A percentile compares a stretch with the other conserved stretches of the same genome.
Conservation (phyloP, 2,888 invertebrate species). For the Strigamia transsilvanica region DNA sequence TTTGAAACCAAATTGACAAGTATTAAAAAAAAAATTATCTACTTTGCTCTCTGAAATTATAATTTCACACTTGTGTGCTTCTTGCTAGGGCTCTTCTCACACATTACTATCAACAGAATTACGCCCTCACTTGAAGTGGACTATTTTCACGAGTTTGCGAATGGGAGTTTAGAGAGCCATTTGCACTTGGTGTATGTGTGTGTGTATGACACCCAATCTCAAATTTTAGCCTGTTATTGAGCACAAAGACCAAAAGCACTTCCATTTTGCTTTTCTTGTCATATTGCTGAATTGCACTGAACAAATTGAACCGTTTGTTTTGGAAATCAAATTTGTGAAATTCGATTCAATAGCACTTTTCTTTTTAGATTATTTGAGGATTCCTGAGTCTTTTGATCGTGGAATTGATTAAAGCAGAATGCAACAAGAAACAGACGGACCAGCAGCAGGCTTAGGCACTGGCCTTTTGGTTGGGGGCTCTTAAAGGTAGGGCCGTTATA, state of each 20-base stretch:
- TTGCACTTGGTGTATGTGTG: neutral
- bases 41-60: neutral
- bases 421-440: too few species aligned
- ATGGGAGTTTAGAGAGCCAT: slow-evolving; percentile 12
- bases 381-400: too few species aligned
- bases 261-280: neutral
- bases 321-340: too few species aligned
- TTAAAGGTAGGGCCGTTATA: too few species aligned
- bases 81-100: neutral
- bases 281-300: neutral
- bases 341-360: too few species aligned
- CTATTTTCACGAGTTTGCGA: neutral
- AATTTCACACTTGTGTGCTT: neutral
- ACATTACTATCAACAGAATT: neutral
- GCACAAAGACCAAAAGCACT: neutral
- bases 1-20: neutral
- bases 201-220: slow-evolving; percentile 15
- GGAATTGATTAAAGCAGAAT: too few species aligned
- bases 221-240: neutral
- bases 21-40: slow-evolving; percentile 14
- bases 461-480: too few species aligned
- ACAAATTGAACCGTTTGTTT: too few species aligned
- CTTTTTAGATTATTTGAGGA: too few species aligned
- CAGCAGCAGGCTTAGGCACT: too few species aligned
- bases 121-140: neutral